Base-by-base conservation (phyloP, 2,113 vertebrate species). In the Alosa alosa region DNA sequence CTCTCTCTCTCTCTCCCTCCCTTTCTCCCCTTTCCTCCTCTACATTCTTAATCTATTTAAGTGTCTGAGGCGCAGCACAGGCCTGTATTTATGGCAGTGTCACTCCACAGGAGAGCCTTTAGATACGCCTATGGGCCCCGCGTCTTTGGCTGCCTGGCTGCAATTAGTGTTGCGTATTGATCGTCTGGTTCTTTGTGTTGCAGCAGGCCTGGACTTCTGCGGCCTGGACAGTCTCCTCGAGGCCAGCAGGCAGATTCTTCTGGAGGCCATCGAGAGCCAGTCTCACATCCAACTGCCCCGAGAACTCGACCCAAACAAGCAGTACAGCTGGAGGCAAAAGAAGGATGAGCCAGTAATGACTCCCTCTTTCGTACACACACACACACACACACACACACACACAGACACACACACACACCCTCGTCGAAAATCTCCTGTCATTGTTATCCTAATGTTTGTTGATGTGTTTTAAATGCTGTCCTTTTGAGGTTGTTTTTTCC, bases 301-400 rank as follows among this genome's bases (percentile, higher is more conserved):
- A 86, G 96, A 96, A 31, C 94, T 99, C 89, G 96, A 97, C 90
- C 97, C 97, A 88, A 96, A 96, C 95, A 99, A 97, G 94, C 98
- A 97, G 86, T 99, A 99, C 92, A 99, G 98, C 96, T 99, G 98
- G 98, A 98, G 97, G 95, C 97, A 96, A 91, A 97, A 97, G 93
- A 99, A 97, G 87, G 97, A 97, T 41, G 96, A 97, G 87, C 96
- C 95, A 6, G 98, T 99, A 92, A 95, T 95, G 91, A 18, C 46
- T 78, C 50, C 4, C 22, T 83, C 45, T 41, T 55, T 81, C 41
- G 86, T 1, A 39, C 31, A 39, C 64, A 11, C n/a, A 31, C 25
- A 10, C 25, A 10, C n/a, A 72, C 6, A 31, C n/a, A 72, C n/a
- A n/a, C 20, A 64, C 60, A 64, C 60, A 64, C 60, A 11, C n/a